A percentile compares a stretch with the other conserved stretches of the same genome.
Conservation (phyloP, 2,888 invertebrate species). For the Acanthosepion esculentum region DNA sequence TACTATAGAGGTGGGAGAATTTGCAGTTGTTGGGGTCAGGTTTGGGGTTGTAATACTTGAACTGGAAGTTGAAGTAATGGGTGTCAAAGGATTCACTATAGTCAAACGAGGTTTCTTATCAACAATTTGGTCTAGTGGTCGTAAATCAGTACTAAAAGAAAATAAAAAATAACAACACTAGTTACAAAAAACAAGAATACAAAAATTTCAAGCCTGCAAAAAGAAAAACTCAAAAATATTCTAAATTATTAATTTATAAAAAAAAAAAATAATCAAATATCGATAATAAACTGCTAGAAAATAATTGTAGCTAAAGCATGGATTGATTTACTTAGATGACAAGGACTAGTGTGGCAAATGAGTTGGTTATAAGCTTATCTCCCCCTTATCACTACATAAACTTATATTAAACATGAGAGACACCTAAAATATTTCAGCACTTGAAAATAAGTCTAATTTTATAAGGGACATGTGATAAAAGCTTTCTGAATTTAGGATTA, state of each 20-base stretch:
- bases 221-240: background rate
- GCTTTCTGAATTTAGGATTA: no score
- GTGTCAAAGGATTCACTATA: constrained; percentile 70
- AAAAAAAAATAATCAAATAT: background rate
- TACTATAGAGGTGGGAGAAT: constrained; percentile 51
- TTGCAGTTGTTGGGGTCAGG: constrained; percentile 49
- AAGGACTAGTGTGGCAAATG: no score
- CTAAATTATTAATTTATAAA: no score
- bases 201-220: background rate
- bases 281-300: background rate
- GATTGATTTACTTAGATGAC: no score
- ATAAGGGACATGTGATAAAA: no score
- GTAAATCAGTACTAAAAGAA: background rate
- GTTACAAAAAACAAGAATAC: background rate
- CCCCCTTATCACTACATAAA: no score
- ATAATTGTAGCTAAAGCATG: no score
- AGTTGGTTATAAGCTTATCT: no score
- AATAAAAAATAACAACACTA: background rate
- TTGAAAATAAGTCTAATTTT: no score
- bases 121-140: background rate
- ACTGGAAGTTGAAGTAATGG: constrained; percentile 56
- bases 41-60: constrained; percentile 52
- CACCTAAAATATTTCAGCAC: no score
- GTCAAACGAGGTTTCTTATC: constrained; percentile 86
- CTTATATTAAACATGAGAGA: no score